Evolutionary conservation across 2,888 invertebrate genomes (phyloP).

Genomic region (Onthophagus sagittarius): DNA sequence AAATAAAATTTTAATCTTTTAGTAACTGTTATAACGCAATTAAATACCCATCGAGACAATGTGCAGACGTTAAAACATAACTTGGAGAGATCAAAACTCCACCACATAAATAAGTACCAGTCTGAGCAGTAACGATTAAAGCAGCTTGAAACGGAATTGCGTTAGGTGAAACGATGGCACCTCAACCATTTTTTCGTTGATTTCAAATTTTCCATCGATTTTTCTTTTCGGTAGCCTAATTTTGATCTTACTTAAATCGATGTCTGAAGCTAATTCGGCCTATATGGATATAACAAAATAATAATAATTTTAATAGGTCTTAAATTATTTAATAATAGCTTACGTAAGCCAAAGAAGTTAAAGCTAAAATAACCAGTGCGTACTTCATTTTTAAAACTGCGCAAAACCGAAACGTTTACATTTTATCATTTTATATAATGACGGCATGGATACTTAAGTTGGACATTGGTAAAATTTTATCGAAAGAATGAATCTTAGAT

Average conservation of each 20-base stretch:
- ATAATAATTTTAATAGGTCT: not conserved
- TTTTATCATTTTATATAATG: not conserved
- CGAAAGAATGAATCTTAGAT: not conserved
- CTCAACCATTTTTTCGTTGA: slow-evolving; percentile 27
- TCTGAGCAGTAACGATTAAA: slow-evolving; percentile 22
- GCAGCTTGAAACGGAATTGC: slow-evolving; percentile 29
- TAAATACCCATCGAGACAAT: slow-evolving; percentile 41
- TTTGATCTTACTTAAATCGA: not conserved
- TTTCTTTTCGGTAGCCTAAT: not conserved
- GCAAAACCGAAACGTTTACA: not conserved
- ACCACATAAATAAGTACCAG: slow-evolving; percentile 53
- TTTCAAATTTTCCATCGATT: not conserved
- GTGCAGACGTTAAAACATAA: slow-evolving; percentile 55
- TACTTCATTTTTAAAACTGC: not conserved
- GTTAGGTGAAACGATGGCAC: slow-evolving; percentile 29
- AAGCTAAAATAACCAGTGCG: not conserved
- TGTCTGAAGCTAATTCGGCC: not conserved
- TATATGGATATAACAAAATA: not conserved
- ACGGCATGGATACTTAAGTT: not conserved
- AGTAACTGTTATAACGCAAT: too few relatives aligned
- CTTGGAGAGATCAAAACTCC: slow-evolving; percentile 50
- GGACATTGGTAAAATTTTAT: not conserved
- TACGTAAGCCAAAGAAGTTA: not conserved
- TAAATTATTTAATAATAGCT: not conserved
- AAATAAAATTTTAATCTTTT: not conserved